Evolutionary conservation across 2,797 vertebrate species (phyloP).

Genomic region (Anguilla megastoma): DNA sequence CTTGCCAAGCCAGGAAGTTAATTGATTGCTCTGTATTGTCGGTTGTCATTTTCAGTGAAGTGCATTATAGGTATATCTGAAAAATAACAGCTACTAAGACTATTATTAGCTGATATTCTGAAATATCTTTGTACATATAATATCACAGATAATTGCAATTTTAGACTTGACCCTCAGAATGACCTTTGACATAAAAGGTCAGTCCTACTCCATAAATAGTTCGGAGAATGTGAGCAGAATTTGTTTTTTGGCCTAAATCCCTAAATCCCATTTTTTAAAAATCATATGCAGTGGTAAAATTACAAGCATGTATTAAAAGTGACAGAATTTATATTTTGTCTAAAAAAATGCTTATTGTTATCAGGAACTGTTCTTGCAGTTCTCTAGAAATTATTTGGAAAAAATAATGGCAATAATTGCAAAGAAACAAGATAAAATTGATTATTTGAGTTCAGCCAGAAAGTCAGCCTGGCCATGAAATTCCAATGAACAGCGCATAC

Average conservation of each 20-base stretch:
- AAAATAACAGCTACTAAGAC: background rate
- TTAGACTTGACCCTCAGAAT: background rate
- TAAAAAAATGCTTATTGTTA: background rate
- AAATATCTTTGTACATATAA: slow-evolving; percentile 24
- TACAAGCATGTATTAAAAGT: no score
- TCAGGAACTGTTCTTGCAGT: background rate
- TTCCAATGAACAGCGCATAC: background rate
- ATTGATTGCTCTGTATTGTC: background rate
- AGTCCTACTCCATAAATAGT: slow-evolving; percentile 6
- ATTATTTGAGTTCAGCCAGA: background rate
- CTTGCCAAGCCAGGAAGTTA: background rate
- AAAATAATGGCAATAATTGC: no score
- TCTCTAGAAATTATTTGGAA: background rate
- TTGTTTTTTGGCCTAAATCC: background rate
- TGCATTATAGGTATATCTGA: background rate
- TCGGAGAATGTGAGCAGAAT: background rate
- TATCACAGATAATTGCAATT: slow-evolving; percentile 7
- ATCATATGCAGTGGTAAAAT: no score
- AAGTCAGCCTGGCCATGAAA: background rate
- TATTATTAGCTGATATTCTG: slow-evolving; percentile 19
- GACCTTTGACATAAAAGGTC: background rate
- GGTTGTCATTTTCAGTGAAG: background rate
- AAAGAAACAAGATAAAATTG: background rate
- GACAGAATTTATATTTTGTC: no score
- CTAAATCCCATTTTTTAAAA: background rate